These are phyloP conservation scores for Brenthis hecate DNA, from an alignment of 2,888 invertebrate genomes.

Conservation along the genomic window DNA sequence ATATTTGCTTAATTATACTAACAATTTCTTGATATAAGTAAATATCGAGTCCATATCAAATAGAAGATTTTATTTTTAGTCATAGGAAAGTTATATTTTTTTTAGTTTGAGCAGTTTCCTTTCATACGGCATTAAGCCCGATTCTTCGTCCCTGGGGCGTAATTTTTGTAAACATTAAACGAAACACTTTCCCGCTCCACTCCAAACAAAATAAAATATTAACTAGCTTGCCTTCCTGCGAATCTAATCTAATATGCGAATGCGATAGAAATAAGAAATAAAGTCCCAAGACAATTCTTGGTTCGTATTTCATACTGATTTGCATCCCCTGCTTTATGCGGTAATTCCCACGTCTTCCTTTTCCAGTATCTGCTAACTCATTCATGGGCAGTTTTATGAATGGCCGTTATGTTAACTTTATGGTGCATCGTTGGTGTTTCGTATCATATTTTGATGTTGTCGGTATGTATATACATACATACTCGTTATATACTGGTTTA, in stretches of 20 bases:
- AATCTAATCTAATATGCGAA: conserved; percentile 40
- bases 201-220: conserved; percentile 40
- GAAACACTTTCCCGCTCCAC: conserved; percentile 28
- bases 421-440: not conserved
- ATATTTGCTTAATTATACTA: too few species aligned
- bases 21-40: not conserved
- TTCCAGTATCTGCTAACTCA: conserved; percentile 12
- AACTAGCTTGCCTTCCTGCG: conserved; percentile 31
- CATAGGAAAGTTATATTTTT: conserved; percentile 5
- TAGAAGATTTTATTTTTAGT: not conserved
- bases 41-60: not conserved
- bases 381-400: conserved; percentile 28
- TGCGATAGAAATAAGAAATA: conserved; percentile 38
- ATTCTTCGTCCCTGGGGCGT: conserved; percentile 26
- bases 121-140: conserved; percentile 26
- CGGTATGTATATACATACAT: too few species aligned
- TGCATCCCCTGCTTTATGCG: conserved; percentile 35
- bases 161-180: conserved; percentile 39
- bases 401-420: conserved; percentile 19
- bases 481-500: too few species aligned
- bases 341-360: conserved; percentile 2
- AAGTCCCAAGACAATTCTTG: conserved; percentile 30
- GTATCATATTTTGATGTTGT: not conserved
- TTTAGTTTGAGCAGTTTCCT: conserved; percentile 21
- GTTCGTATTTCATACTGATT: conserved; percentile 38